Percentiles rank a stretch among this genome's conserved stretches.
phyloP scores from a whole-genome alignment of 2,888 invertebrate genomes.

The Clanis bilineata region DNA sequence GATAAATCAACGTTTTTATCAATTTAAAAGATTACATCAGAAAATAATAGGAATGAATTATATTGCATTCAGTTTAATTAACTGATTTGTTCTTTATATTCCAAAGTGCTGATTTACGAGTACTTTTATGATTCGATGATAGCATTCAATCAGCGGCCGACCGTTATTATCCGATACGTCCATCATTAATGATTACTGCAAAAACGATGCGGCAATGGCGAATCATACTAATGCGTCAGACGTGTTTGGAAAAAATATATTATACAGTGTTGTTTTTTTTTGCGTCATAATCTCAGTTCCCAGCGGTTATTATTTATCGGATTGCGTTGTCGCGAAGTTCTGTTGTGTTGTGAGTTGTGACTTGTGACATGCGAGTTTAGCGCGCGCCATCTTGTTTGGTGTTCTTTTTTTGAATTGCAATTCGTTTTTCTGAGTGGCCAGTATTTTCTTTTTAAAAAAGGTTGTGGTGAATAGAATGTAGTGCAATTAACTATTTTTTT shows the following conservation, averaged over 20 bases:
- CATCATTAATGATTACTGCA: conserved; percentile 4
- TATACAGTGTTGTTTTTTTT: background rate
- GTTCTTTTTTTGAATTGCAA: background rate
- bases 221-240: conserved; percentile 1
- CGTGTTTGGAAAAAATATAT: background rate
- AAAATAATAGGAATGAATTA: too few relatives aligned
- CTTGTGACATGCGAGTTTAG: background rate
- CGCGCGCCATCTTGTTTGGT: background rate
- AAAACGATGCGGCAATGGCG: background rate
- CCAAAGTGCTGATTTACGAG: background rate
- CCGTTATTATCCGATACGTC: conserved; percentile 1
- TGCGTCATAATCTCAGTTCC: conserved; percentile 6
- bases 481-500: background rate
- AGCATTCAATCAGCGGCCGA: background rate
- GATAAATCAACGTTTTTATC: too few relatives aligned
- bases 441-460: background rate
- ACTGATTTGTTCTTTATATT: background rate
- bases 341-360: conserved; percentile 1
- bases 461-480: background rate
- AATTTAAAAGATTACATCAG: too few relatives aligned
- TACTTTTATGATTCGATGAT: background rate
- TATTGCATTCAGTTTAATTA: too few relatives aligned
- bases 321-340: background rate
- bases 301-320: conserved; percentile 6
- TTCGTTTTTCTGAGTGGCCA: background rate